Base-by-base conservation (phyloP, 2,888 invertebrate species). In the Copidosoma aretas region DNA sequence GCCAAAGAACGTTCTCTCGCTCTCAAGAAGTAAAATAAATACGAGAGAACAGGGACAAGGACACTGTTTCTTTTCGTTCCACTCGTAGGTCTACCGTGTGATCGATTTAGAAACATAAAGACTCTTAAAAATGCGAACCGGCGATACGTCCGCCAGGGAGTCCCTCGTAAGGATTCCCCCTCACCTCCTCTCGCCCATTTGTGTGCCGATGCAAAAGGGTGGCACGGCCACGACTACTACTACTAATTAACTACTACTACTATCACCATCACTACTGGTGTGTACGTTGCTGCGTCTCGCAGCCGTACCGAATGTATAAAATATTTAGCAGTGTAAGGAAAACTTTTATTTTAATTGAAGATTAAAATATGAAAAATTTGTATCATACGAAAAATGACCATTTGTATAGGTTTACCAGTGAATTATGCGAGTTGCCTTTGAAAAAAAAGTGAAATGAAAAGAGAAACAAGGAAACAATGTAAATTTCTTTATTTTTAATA, bases 361-460 rank as follows among this genome's bases (percentile, higher is more conserved):
- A 52, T 17, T 51, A 43, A 41, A 32, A 54, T 52, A 25, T 12
- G n/a, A 24, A 59, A 60, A 63, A 60, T 59, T 39, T 71, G 68
- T 68, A 68, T 62, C 12, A 64, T 65, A 65, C 19, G 39, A 49
- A 54, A 39, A 60, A 22, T 25, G 21, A 53, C 43, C 54, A 32
- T 67, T 61, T 58, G 22, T 46, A n/a, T n/a, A 32, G 14, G 46
- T 19, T 64, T 49, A 43, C 58, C 56, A 61, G 10, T 64, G 66
- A 73, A 75, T 72, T 74, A 73, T 71, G 69, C 71, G 64, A 73
- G 63, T 71, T 73, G 74, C 74, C 73, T 76, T 75, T 67, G 60
- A 62, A 62, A 49, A 51, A 41, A 43, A 43, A 56, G 43, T 32
- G 24, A 39, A 54, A 46, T 54, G 58, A 43, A 3, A 5, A 59